phyloP scores from a whole-genome alignment of 2,888 invertebrate genomes.

The Tupiocoris notatus region DNA sequence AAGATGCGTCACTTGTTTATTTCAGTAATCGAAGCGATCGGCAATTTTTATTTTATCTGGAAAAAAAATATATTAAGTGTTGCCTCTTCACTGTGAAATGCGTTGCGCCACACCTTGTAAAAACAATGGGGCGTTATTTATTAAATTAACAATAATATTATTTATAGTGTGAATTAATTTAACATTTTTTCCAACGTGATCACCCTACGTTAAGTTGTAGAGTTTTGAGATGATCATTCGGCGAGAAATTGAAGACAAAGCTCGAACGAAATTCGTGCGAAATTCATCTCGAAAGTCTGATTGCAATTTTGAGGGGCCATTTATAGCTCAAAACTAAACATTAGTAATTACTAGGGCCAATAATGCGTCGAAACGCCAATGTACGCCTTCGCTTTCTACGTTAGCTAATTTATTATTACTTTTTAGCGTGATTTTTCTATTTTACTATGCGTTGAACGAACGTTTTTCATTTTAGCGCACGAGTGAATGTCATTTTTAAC shows the following conservation, averaged over 20 bases:
- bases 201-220: neutral
- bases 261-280: neutral
- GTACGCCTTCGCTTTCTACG: too few relatives aligned
- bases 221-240: neutral
- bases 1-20: constrained; percentile 51
- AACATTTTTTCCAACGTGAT: neutral
- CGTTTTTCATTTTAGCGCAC: too few relatives aligned
- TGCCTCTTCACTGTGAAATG: constrained; percentile 51
- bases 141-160: constrained; percentile 6
- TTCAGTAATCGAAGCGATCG: too few relatives aligned
- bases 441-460: too few relatives aligned
- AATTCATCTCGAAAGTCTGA: constrained; percentile 7
- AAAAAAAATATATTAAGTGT: constrained; percentile 49
- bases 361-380: too few relatives aligned
- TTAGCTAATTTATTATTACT: too few relatives aligned
- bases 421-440: too few relatives aligned
- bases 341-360: neutral
- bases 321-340: neutral
- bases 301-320: constrained; percentile 16
- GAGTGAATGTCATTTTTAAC: too few relatives aligned
- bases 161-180: neutral
- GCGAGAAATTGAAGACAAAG: neutral
- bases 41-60: constrained; percentile 38
- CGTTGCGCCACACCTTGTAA: too few relatives aligned
- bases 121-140: neutral